These are phyloP conservation scores for Clupea harengus DNA, from an alignment of 2,113 vertebrate genomes.

Conservation along the genomic window DNA sequence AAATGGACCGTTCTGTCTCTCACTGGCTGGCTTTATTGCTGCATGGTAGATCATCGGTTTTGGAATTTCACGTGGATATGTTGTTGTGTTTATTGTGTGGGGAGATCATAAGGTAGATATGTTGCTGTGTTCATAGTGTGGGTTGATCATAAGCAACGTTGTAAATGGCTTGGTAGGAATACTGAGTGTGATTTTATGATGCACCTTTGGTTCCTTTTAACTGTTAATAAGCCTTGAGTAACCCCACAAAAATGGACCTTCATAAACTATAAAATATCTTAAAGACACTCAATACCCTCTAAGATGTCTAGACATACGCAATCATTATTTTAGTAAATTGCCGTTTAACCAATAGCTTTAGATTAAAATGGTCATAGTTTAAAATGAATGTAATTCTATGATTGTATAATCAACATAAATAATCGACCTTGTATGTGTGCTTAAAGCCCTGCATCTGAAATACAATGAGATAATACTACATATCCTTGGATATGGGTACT, in stretches of 20 bases:
- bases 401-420: background rate
- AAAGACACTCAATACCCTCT: background rate
- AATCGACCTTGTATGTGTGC: background rate
- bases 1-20: background rate
- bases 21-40: background rate
- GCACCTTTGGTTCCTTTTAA: background rate
- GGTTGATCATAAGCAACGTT: background rate
- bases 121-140: background rate
- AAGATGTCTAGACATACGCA: background rate
- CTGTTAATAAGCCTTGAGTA: background rate
- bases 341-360: no score
- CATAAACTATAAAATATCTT: background rate
- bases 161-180: background rate
- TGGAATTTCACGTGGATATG: background rate
- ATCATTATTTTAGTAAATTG: no score
- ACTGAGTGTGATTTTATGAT: background rate
- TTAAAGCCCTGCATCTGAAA: background rate
- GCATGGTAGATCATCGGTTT: background rate
- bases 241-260: background rate
- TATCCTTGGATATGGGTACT: no score
- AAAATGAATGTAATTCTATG: no score
- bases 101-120: background rate
- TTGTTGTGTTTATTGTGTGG: background rate
- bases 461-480: no score
- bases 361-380: no score